These are phyloP conservation scores for Lycophotia porphyrea DNA, from an alignment of 2,888 invertebrate species.

Conservation along the genomic window DNA sequence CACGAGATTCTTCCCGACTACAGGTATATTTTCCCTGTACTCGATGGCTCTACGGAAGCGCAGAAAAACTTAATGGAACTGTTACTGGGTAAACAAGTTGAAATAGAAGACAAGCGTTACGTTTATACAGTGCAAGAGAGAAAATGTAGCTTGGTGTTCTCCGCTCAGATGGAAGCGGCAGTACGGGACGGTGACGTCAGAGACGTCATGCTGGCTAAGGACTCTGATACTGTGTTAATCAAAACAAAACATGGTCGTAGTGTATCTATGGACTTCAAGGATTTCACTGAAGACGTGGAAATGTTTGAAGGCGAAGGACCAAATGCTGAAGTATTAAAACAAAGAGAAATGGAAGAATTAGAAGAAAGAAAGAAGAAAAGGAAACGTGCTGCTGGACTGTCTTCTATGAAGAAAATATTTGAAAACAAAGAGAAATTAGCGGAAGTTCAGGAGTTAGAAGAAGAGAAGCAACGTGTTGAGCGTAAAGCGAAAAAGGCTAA, in stretches of 20 bases:
- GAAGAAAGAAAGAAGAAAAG: slow-evolving; percentile 90
- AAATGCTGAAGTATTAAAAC: slow-evolving; percentile 91
- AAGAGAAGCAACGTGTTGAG: slow-evolving; percentile 86
- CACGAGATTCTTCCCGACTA: slow-evolving; percentile 93
- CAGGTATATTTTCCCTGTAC: slow-evolving; percentile 93
- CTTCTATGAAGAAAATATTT: slow-evolving; percentile 93
- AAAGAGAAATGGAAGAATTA: slow-evolving; percentile 90
- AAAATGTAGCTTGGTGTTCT: slow-evolving; percentile 93
- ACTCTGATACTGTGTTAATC: slow-evolving; percentile 93
- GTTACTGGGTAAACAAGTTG: slow-evolving; percentile 90
- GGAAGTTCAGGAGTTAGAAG: slow-evolving; percentile 91
- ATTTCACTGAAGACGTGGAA: slow-evolving; percentile 90
- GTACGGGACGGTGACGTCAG: slow-evolving; percentile 94
- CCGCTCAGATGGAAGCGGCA: slow-evolving; percentile 93
- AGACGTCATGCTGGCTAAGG: slow-evolving; percentile 94
- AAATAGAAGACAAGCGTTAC: slow-evolving; percentile 90
- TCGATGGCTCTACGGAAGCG: slow-evolving; percentile 92
- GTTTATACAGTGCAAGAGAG: slow-evolving; percentile 94
- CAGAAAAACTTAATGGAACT: slow-evolving; percentile 91
- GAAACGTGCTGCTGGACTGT: slow-evolving; percentile 92
- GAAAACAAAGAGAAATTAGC: slow-evolving; percentile 94
- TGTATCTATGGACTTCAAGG: slow-evolving; percentile 93
- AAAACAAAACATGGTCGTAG: slow-evolving; percentile 93
- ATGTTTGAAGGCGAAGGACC: slow-evolving; percentile 94
- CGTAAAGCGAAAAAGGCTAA: slow-evolving; percentile 84